A percentile compares a stretch with the other conserved stretches of the same genome.
phyloP scores from a whole-genome alignment of 2,888 invertebrate genomes.

The Apotomis betuletana region DNA sequence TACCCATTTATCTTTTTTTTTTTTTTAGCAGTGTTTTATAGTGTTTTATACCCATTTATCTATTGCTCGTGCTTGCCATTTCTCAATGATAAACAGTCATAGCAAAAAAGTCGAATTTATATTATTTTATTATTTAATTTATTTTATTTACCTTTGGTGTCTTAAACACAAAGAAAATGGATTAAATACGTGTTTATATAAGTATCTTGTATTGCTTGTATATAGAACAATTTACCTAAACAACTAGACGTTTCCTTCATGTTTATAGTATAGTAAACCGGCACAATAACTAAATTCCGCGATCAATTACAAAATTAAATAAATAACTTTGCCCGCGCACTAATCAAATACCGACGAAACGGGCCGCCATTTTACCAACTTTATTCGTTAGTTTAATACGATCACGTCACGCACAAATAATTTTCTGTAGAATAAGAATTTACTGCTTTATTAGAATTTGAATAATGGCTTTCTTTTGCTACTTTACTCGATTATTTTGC shows the following conservation, averaged over 20 bases:
- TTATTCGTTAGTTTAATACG: constrained; percentile 31
- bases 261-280: background rate
- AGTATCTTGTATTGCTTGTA: too few relatives aligned
- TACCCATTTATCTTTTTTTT: too few relatives aligned
- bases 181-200: too few relatives aligned
- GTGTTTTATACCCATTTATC: too few relatives aligned
- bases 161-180: too few relatives aligned
- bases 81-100: too few relatives aligned
- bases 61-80: too few relatives aligned
- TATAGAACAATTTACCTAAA: background rate
- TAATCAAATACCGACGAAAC: constrained; percentile 14
- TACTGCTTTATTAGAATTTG: constrained; percentile 19
- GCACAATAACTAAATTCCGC: constrained; percentile 13
- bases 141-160: too few relatives aligned
- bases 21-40: too few relatives aligned
- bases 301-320: constrained; percentile 22
- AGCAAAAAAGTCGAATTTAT: too few relatives aligned
- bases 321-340: background rate
- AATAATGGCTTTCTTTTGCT: constrained; percentile 12
- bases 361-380: constrained; percentile 24
- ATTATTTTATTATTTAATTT: too few relatives aligned
- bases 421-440: constrained; percentile 20
- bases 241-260: background rate
- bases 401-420: constrained; percentile 34
- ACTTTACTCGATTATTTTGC: background rate